Evolutionary conservation across 2,797 vertebrate genomes (phyloP), one percentile per base, ranked within the genome.

Genomic region (Poeciliopsis paucimaculata): DNA sequence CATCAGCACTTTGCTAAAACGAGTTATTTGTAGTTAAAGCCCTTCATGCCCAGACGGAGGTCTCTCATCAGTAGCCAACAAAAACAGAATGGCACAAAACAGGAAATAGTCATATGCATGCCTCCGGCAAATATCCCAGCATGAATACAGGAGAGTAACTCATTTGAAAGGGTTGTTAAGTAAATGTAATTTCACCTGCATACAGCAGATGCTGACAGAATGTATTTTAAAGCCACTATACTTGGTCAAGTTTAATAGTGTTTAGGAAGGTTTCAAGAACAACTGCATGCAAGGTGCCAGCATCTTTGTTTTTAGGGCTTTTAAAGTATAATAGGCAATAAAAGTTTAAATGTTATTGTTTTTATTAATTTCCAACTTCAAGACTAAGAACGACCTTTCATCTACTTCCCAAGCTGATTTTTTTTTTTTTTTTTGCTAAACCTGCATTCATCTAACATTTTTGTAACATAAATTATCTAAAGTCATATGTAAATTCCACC

Each of bases 281-380:
- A 41, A 16, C 66, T 73, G 6, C 80, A 43, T 31, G 13, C 4
- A n/a, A 75, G 41, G 46, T 31, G 71, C 80, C 75, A 45, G 20
- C 20, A 47, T 78, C 75, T 68, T 60, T 47, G 73, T 80, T 62
- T 74, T 84, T 84, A 70, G 83, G 85, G 72, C 84, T 28, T 60
- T 86, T 84, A 57, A 87, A 86, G 76, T 87, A 80, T 66, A 62
- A 79, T 82, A 77, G 68, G 80, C 77, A 72, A 75, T 84, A 70
- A 75, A 75, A 71, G 64, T 84, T 83, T 77, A 83, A 87, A 85
- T 84, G 84, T 79, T 78, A 81, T 3, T 34, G 57, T 5, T 60
- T 60, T 60, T 60, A 60, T 60, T 31, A 60, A 16, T 60, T 60
- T 31, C 28, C 57, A 60, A 34, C 57, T 60, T 60, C 57, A 60